These are phyloP conservation scores for Anoplophora glabripennis DNA, from an alignment of 1,140 invertebrate species.

Conservation along the genomic window DNA sequence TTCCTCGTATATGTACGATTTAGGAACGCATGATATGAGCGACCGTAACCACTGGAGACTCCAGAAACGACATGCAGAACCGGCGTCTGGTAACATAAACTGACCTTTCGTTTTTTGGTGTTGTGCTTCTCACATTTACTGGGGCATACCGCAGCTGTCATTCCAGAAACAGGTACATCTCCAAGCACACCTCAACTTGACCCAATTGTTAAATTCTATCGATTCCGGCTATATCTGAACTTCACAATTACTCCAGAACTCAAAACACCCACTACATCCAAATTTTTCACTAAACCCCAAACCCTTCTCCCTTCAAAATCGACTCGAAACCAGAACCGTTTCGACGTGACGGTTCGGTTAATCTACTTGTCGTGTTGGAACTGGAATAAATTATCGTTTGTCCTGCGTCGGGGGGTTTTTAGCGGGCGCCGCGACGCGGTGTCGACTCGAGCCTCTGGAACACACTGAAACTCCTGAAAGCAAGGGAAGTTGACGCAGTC, in stretches of 20 bases:
- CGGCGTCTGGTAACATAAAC: background rate
- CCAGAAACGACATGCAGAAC: too few relatives aligned
- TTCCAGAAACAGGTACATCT: constrained; percentile 6
- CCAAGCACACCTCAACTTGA: background rate
- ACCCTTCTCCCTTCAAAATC: background rate
- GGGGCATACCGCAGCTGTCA: constrained; percentile 9
- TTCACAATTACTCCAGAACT: background rate
- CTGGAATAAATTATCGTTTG: background rate
- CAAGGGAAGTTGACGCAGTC: constrained; percentile 18
- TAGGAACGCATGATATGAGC: too few relatives aligned
- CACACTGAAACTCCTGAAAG: constrained; percentile 13
- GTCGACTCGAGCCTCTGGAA: background rate
- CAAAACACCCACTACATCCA: background rate
- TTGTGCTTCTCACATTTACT: constrained; percentile 15
- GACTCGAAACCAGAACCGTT: background rate
- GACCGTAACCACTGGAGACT: too few relatives aligned
- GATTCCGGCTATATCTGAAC: background rate
- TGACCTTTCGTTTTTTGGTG: constrained; percentile 13
- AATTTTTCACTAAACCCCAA: background rate
- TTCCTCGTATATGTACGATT: too few relatives aligned
- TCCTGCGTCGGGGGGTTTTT: background rate
- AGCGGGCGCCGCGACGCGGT: background rate
- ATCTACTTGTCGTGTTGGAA: background rate
- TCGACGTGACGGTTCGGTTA: background rate
- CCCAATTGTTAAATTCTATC: background rate